Base-by-base conservation (phyloP, 2,797 vertebrate genomes). In the Sebastes steindachneri region DNA sequence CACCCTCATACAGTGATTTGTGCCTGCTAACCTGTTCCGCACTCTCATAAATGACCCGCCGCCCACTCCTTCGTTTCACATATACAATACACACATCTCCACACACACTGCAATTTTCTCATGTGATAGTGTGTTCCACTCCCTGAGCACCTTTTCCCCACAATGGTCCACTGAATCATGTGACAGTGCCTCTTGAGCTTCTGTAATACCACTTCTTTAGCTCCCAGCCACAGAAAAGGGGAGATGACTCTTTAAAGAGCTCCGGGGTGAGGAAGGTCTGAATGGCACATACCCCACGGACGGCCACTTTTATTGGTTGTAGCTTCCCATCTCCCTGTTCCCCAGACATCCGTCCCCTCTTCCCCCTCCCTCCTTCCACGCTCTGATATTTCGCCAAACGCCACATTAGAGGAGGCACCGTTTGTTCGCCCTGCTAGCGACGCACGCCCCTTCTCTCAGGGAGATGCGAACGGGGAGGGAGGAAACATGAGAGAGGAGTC, bases 341-440 rank as follows among this genome's bases (percentile, higher is more conserved):
- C 23, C 59, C 37, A 63, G 64, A 63, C 41, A 53, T 48, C 53
- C 5, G 10, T 4, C 62, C 51, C 25, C 11, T 0, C 19, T 48
- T 48, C 10, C 19, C 12, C 5, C 66, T 33, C 23, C 25, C 14
- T 3, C 45, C 23, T 77, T 89, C 93, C 84, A 91, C 83, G 84
- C 94, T 96, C 94, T 97, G 96, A 94, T 97, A 96, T 97, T 97
- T 97, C 80, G 80, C 95, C 96, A 97, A 94, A 95, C 96, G 95
- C 95, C 95, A 95, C 86, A 94, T 95, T 91, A 89, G 93, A 95
- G 82, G 93, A 84, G 93, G 91, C 94, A 90, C 80, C 85, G 83
- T 71, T 74, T 87, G 92, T 86, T 91, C 92, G 90, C 84, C 92
- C 94, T 87, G 79, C 93, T 78, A 93, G 94, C 90, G 87, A 90